These are phyloP conservation scores for Nerophis lumbriciformis DNA, from an alignment of 2,113 vertebrate species.

Conservation along the genomic window DNA sequence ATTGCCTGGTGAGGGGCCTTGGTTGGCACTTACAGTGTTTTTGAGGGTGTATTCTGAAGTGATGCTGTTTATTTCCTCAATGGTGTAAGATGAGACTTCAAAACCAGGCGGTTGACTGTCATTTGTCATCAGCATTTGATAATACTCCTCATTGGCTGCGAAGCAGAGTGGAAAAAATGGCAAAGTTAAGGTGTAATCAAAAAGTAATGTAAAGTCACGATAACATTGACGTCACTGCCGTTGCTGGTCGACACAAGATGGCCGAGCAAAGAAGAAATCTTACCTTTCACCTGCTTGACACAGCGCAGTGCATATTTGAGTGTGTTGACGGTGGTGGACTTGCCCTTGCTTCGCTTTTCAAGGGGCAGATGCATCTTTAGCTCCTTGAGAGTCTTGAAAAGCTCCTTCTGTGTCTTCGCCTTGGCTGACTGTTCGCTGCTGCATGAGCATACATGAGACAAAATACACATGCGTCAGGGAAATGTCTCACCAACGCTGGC, in stretches of 20 bases:
- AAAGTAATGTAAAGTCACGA: neutral
- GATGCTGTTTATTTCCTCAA: constrained; percentile 83
- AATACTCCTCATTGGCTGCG: constrained; percentile 92
- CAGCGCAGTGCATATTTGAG: constrained; percentile 89
- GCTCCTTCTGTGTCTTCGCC: constrained; percentile 85
- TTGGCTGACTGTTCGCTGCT: constrained; percentile 89
- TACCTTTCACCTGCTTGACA: constrained; percentile 95
- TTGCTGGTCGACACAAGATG: neutral
- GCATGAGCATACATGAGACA: constrained; percentile 44
- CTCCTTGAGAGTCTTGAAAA: constrained; percentile 85
- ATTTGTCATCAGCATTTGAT: constrained; percentile 84
- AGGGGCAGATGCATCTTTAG: constrained; percentile 84
- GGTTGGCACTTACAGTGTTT: constrained; percentile 75
- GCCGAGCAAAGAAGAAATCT: constrained; percentile 12
- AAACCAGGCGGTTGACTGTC: constrained; percentile 79
- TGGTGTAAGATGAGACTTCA: constrained; percentile 82
- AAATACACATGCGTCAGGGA: constrained; percentile 37
- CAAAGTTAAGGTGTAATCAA: neutral
- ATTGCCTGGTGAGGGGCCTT: neutral
- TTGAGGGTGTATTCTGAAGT: constrained; percentile 87
- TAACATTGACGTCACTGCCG: neutral
- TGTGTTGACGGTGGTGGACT: constrained; percentile 81
- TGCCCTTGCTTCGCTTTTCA: constrained; percentile 85
- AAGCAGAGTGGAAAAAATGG: neutral
- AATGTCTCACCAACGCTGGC: constrained; percentile 23